Percentiles rank a stretch among this genome's conserved stretches.
Evolutionary conservation across 64 coral and sea anemone species (phyloP).

Genomic region (Montipora sp.): DNA sequence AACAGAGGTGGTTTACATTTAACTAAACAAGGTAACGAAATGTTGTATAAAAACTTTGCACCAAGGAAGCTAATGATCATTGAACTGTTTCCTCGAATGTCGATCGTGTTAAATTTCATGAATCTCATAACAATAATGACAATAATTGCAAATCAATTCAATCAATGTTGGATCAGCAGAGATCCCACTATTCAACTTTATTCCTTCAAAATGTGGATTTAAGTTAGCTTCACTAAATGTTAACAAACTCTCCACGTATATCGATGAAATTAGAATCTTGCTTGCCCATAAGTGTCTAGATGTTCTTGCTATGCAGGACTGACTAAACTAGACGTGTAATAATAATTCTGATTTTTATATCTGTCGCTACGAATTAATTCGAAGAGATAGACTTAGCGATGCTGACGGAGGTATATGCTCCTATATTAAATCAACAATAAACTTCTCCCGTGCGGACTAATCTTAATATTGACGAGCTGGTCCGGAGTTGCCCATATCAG

Average conservation of each 20-base stretch:
- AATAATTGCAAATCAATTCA: neutral
- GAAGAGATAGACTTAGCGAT: no score
- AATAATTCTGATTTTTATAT: no score
- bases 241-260: no score
- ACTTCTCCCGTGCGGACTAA: no score
- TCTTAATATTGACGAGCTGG: neutral
- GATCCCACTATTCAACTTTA: neutral
- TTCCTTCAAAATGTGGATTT: no score
- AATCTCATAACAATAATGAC: conserved; percentile 30
- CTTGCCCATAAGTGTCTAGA: conserved; percentile 44
- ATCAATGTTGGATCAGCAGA: neutral
- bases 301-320: conserved; percentile 68
- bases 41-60: neutral
- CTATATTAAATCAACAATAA: no score
- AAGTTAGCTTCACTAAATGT: no score
- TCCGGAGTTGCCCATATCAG: conserved; percentile 15
- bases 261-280: no score
- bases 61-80: conserved; percentile 29
- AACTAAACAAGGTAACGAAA: no score
- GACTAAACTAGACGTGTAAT: conserved; percentile 50
- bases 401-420: no score
- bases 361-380: no score
- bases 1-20: no score
- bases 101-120: conserved; percentile 38
- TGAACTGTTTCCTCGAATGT: conserved; percentile 8